These are phyloP conservation scores for Trichopoda pennipes DNA, from an alignment of 2,888 invertebrate genomes.

Conservation along the genomic window DNA sequence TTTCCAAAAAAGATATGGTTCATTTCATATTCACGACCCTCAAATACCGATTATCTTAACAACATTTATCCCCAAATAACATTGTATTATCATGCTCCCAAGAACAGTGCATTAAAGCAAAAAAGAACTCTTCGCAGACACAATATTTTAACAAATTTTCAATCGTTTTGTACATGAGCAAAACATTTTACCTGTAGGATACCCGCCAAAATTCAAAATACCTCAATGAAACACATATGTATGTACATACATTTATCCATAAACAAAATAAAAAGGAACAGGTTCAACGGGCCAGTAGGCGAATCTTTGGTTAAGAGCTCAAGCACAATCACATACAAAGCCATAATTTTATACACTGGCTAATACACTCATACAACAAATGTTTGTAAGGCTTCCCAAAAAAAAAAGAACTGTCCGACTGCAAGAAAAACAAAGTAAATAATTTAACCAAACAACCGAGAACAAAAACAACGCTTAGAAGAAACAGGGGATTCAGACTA, in stretches of 20 bases:
- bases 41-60: too few species aligned
- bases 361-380: background rate
- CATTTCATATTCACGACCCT: too few species aligned
- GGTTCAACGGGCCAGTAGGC: slow-evolving; percentile 21
- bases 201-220: slow-evolving; percentile 25
- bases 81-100: too few species aligned
- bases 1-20: too few species aligned
- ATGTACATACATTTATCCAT: background rate
- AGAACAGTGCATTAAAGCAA: too few species aligned
- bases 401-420: background rate
- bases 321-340: background rate
- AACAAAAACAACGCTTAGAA: slow-evolving; percentile 16
- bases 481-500: slow-evolving; percentile 11
- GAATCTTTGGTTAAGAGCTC: slow-evolving; percentile 38
- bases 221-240: background rate
- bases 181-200: slow-evolving; percentile 36
- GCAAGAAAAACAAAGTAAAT: slow-evolving; percentile 23
- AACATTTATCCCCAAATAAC: too few species aligned
- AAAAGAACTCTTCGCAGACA: too few species aligned
- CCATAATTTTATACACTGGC: background rate
- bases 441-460: slow-evolving; percentile 18
- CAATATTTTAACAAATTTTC: too few species aligned
- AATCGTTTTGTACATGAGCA: too few species aligned
- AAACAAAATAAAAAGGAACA: slow-evolving; percentile 2
- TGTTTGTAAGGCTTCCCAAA: slow-evolving; percentile 61